phyloP scores from a whole-genome alignment of 2,888 invertebrate genomes.

The Rhaphigaster nebulosa region DNA sequence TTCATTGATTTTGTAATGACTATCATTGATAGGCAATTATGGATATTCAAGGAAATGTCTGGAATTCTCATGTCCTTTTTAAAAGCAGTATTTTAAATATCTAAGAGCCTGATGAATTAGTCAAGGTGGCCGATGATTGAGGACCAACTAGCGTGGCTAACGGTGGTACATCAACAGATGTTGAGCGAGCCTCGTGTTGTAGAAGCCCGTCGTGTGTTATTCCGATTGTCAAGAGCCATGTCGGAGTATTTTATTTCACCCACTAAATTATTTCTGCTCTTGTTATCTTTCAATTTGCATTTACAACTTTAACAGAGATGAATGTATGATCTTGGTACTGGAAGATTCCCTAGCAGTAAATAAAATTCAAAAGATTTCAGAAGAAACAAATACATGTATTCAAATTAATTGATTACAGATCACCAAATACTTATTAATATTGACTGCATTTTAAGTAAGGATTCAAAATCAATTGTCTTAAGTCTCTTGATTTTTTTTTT shows the following conservation, averaged over 20 bases:
- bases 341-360: no score
- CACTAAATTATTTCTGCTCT: background rate
- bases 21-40: background rate
- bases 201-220: background rate
- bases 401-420: no score
- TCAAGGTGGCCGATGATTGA: background rate
- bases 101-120: background rate
- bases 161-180: constrained; percentile 4
- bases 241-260: background rate
- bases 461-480: no score
- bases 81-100: background rate
- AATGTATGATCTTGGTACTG: background rate
- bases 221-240: background rate
- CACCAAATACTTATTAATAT: no score
- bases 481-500: no score
- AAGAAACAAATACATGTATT: no score
- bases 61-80: background rate
- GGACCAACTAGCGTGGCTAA: background rate
- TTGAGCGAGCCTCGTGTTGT: background rate
- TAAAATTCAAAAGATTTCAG: no score
- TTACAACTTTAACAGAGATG: background rate
- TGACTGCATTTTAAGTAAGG: no score
- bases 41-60: background rate
- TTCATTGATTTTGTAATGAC: background rate
- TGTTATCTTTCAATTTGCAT: background rate